Evolutionary conservation across 2,888 invertebrate genomes (phyloP), one percentile per base, ranked within the genome.

Genomic region (Pyrgus malvae): DNA sequence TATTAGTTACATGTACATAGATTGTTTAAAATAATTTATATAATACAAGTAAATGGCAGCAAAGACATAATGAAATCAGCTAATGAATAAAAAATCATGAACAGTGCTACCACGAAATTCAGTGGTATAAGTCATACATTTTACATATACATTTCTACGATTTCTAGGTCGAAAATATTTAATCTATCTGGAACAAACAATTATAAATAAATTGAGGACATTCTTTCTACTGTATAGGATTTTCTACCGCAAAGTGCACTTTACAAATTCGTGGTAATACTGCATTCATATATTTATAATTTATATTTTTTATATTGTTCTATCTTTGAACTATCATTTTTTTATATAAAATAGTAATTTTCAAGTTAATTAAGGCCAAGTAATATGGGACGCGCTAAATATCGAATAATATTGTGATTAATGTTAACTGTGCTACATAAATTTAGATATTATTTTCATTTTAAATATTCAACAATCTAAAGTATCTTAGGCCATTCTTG

Each of bases 401-500:
- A 46, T 8, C 21, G 14, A n/a, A 41, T 42, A 25, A 42, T 50
- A 33, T 35, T 42, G 50, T 50, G 50, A 27, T 31, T 21, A 38
- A 31, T 17, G 49, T 48, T 29, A 46, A 25, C n/a, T n/a, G 23
- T 46, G 27, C 41, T 50, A 50, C 38, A 42, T 44, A 51, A 35
- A 51, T 51, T 51, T 51, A 11, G 33, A 48, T 29, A 48, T n/a
- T 27, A 40, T 37, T 33, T 21, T 38, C 27, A 23, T 42, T 19
- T 31, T 31, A 40, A 49, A 40, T 59, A 65, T 62, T 61, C 45
- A 53, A 66, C 46, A 59, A 66, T 64, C 65, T 64, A 64, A 60
- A 67, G 9, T 40, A 25, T 55, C 64, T 70, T 73, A 70, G 70
- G 74, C 71, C 71, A 65, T 67, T 67, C 65, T 65, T 60, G 60